Conservation (phyloP, 2,113 vertebrate species). For the Miniopterus natalensis region DNA sequence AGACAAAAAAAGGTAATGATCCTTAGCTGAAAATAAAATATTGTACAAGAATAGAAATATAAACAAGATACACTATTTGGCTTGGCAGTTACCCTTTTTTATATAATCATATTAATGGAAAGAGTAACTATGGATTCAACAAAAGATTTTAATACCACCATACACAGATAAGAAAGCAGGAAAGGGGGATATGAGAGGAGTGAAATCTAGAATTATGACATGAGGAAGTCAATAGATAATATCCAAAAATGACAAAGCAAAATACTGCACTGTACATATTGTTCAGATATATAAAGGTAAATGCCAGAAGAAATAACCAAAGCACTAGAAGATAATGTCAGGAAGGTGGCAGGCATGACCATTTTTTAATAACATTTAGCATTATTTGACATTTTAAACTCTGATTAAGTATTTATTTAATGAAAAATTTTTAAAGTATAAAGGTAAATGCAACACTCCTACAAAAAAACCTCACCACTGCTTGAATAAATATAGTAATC, state of each 20-base stretch:
- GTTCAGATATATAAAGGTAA: not conserved
- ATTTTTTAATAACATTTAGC: not conserved
- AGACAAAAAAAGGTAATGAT: not conserved
- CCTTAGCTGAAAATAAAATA: slow-evolving; percentile 31
- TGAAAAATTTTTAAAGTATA: not conserved
- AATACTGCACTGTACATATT: not conserved
- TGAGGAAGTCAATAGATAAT: not conserved
- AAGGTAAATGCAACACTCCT: not conserved
- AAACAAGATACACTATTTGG: not conserved
- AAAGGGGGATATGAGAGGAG: not conserved
- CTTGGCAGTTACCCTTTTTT: not conserved
- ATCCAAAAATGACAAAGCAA: not conserved
- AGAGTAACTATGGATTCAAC: not conserved
- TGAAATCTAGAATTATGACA: not conserved
- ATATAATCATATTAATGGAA: not conserved
- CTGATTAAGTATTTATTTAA: slow-evolving; percentile 1
- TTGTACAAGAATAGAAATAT: not conserved
- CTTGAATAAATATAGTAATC: not conserved
- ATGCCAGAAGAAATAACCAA: not conserved
- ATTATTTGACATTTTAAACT: slow-evolving; percentile 26
- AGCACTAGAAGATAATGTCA: not conserved
- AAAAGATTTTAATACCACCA: not conserved
- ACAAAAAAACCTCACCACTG: not conserved
- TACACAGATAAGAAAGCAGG: not conserved
- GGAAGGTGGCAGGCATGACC: not conserved